Evolutionary conservation across 2,797 vertebrate genomes (phyloP).

Genomic region (Philypnodon macrostomus): DNA sequence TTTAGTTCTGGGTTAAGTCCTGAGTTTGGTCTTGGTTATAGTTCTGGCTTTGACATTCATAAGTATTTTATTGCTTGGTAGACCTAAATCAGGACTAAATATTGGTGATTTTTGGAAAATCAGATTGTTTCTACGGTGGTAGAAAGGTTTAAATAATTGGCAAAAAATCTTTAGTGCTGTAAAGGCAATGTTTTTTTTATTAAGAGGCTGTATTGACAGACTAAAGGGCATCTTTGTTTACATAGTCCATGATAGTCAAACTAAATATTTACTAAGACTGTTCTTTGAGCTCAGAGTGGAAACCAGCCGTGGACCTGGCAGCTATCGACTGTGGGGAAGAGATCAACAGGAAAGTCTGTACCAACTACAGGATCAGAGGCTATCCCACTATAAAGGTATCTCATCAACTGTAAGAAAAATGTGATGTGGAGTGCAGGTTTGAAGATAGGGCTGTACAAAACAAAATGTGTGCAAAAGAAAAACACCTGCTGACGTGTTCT

Average conservation of each 20-base stretch:
- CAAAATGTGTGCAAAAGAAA: background rate
- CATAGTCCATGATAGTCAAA: background rate
- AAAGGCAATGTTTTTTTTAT: background rate
- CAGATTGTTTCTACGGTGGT: too few species aligned
- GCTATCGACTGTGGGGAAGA: constrained; percentile 83
- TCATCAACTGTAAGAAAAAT: background rate
- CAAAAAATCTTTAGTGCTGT: too few species aligned
- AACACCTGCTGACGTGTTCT: too few species aligned
- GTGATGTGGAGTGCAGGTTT: background rate
- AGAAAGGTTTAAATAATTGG: too few species aligned
- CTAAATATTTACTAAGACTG: constrained; percentile 40
- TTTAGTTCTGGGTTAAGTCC: too few species aligned
- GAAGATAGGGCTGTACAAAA: background rate
- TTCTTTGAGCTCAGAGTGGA: constrained; percentile 81
- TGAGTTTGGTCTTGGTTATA: too few species aligned
- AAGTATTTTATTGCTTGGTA: too few species aligned
- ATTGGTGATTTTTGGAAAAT: too few species aligned
- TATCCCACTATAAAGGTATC: constrained; percentile 87
- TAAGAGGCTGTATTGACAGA: background rate
- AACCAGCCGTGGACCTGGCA: constrained; percentile 82
- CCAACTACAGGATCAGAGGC: constrained; percentile 68
- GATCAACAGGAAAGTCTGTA: constrained; percentile 76
- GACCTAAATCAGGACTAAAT: too few species aligned
- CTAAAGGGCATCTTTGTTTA: constrained; percentile 3
- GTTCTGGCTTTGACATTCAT: too few species aligned